phyloP scores from a whole-genome alignment of 2,797 vertebrate genomes.

The Pteronotus mesoamericanus region DNA sequence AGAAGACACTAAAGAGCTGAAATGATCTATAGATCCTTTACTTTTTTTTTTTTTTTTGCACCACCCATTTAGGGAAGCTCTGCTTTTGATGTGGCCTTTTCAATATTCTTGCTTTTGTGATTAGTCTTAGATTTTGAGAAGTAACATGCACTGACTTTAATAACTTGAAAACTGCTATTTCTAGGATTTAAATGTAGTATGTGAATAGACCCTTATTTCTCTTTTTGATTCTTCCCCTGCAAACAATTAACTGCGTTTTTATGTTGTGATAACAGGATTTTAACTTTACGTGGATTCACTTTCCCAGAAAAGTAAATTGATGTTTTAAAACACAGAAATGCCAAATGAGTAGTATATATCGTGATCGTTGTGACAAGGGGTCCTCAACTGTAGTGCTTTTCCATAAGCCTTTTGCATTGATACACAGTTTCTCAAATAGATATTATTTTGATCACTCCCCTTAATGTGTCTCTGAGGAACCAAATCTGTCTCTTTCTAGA shows the following conservation, averaged over 20 bases:
- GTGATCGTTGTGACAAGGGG: neutral
- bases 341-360: neutral
- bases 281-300: slow-evolving; percentile 24
- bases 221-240: neutral
- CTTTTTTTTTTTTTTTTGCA: neutral
- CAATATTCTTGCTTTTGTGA: slow-evolving; percentile 10
- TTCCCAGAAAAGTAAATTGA: slow-evolving; percentile 10
- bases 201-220: neutral
- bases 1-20: neutral
- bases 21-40: neutral
- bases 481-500: slow-evolving; percentile 41
- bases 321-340: slow-evolving; percentile 24
- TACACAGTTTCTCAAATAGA: slow-evolving; percentile 1
- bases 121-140: slow-evolving; percentile 24
- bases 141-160: neutral
- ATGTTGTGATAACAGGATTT: neutral
- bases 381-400: slow-evolving; percentile 9
- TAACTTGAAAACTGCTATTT: slow-evolving; percentile 14
- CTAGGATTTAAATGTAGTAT: slow-evolving; percentile 30
- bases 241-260: neutral
- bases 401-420: slow-evolving; percentile 30
- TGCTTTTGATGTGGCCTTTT: slow-evolving; percentile 11
- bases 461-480: slow-evolving; percentile 36
- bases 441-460: neutral
- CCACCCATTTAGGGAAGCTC: neutral